Conservation (phyloP, 2,797 vertebrate species). For the Pseudochirops corinnae region DNA sequence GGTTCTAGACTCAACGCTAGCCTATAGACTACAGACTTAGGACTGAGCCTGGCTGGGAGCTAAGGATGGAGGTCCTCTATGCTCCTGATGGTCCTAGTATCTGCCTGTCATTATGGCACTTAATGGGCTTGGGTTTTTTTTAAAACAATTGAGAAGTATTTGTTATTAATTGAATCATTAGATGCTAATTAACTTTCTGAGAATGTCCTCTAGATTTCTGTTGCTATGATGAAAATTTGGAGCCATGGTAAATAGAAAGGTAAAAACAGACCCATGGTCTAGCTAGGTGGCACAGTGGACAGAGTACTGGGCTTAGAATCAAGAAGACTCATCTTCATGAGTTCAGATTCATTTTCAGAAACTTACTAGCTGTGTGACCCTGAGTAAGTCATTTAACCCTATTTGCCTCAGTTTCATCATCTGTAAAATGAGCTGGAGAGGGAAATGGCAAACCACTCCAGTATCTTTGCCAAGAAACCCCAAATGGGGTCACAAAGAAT, state of each 20-base stretch:
- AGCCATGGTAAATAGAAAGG: slow-evolving; percentile 60
- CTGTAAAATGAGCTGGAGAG: neutral
- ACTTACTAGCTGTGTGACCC: neutral
- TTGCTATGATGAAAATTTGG: slow-evolving; percentile 21
- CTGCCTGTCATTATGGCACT: neutral
- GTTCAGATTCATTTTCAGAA: neutral
- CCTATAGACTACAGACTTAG: neutral
- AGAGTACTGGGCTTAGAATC: neutral
- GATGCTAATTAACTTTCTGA: slow-evolving; percentile 51
- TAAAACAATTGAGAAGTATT: slow-evolving; percentile 43
- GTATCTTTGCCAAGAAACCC: neutral
- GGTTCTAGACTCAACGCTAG: slow-evolving; percentile 17
- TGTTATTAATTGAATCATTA: slow-evolving; percentile 31
- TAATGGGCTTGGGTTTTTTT: slow-evolving; percentile 25
- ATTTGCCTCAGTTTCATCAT: neutral
- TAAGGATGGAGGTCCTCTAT: neutral
- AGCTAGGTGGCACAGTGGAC: neutral
- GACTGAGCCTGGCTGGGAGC: neutral
- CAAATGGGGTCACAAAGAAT: neutral
- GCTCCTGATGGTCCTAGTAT: accelerated
- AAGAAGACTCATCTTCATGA: neutral
- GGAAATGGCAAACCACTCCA: neutral
- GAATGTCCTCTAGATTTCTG: slow-evolving; percentile 20
- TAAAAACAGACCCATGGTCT: slow-evolving; percentile 34
- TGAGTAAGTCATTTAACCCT: neutral